Evolutionary conservation across 2,797 vertebrate genomes (phyloP), one percentile per base, ranked within the genome.

Genomic region (Galagoides demidoff): DNA sequence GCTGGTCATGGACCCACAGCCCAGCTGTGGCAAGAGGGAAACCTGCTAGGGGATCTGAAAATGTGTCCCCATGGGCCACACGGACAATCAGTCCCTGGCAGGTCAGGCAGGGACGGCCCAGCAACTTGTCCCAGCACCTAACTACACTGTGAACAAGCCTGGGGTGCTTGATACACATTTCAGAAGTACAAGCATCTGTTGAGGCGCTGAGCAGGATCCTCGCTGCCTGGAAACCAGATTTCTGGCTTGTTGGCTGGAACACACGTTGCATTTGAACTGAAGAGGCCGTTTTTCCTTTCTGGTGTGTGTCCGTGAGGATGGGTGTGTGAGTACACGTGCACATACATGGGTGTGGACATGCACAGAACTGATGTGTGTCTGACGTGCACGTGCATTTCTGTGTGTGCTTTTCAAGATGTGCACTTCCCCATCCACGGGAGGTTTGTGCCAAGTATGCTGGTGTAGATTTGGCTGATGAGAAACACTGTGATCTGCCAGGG

Each of bases 231-330:
- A 86, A 89, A 77, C 57, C 79, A 83, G 55, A 92, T 25, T 11
- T 23, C 37, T 78, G 74, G 63, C 73, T 92, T 85, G 43, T 49
- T 61, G 61, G 74, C 59, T 17, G 57, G 59, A 74, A 52, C n/a
- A 52, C 82, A 13, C 19, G 45, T 64, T 85, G 27, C 59, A 1
- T 76, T 90, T 85, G 66, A 76, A 74, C 85, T 89, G 37, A 87
- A 89, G 77, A 95, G 85, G n/a, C 43, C 9, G 20, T 61, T 95
- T 94, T 86, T 92, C 43, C 49, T 74, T 74, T 34, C 52, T 63
- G 45, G 16, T 74, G 43, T 39, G 81, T 82, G 73, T 25, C 2
- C 52, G 52, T 63, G 43, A 77, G 79, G 9, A 2, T 39, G 16
- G 34, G 61, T 27, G 1, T 49, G 76, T 10, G 20, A 2, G 14